Evolutionary conservation across 2,797 vertebrate genomes (phyloP).

Genomic region (Ctenochaetus hawaiiensis): DNA sequence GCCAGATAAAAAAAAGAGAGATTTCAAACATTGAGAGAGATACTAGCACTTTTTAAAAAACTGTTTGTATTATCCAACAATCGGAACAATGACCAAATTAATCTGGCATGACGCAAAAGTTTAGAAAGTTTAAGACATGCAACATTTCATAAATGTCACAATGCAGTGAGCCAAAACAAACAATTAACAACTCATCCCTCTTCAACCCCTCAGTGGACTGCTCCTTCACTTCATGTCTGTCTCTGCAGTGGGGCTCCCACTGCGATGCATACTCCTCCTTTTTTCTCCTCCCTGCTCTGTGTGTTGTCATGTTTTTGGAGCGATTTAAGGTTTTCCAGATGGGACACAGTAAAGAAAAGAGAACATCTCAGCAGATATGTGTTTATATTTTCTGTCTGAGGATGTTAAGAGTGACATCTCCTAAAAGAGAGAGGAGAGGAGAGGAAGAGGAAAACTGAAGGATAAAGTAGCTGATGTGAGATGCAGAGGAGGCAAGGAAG

Average conservation of each 20-base stretch:
- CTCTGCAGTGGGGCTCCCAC: slow-evolving; percentile 40
- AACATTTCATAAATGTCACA: slow-evolving; percentile 65
- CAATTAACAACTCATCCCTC: slow-evolving; percentile 60
- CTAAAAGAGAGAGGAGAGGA: slow-evolving; percentile 4
- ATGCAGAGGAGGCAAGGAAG: background rate
- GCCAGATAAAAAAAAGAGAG: slow-evolving; percentile 39
- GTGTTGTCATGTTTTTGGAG: slow-evolving; percentile 70
- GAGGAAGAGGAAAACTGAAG: background rate
- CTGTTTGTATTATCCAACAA: slow-evolving; percentile 64
- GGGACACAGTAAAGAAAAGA: slow-evolving; percentile 49
- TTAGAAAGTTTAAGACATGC: slow-evolving; percentile 40
- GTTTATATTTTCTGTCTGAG: slow-evolving; percentile 80
- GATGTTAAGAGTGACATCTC: slow-evolving; percentile 76
- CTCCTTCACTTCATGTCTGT: slow-evolving; percentile 34
- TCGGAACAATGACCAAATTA: background rate
- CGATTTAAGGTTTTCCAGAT: slow-evolving; percentile 85
- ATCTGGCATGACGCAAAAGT: slow-evolving; percentile 36
- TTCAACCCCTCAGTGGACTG: slow-evolving; percentile 33
- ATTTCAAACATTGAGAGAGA: slow-evolving; percentile 50
- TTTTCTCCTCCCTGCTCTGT: slow-evolving; percentile 29
- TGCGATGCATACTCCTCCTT: slow-evolving; percentile 45
- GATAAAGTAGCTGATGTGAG: background rate
- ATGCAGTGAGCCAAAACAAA: slow-evolving; percentile 66
- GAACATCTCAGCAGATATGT: slow-evolving; percentile 69
- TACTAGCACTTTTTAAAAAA: slow-evolving; percentile 43